Percentiles rank a stretch among this genome's conserved stretches.
These are phyloP conservation scores for Aspiorhynchus laticeps DNA, from an alignment of 2,113 vertebrate species.

Conservation along the genomic window DNA sequence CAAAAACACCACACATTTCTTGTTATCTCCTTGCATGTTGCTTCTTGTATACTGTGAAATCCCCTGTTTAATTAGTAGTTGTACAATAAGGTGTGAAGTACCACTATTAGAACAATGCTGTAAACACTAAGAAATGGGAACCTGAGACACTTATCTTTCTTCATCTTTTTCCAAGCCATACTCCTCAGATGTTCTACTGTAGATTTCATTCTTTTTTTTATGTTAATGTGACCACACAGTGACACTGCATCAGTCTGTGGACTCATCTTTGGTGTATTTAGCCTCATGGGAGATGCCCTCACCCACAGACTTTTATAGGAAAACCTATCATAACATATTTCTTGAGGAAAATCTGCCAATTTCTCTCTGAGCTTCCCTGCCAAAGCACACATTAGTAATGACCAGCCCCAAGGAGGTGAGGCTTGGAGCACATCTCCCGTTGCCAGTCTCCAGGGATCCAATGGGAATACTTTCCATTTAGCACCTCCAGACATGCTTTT, in stretches of 20 bases:
- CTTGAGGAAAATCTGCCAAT: not conserved
- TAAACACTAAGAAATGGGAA: not conserved
- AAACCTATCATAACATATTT: slow-evolving; percentile 22
- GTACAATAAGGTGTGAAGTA: slow-evolving; percentile 53
- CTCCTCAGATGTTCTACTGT: not conserved
- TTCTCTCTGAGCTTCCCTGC: slow-evolving; percentile 44
- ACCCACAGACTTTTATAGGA: slow-evolving; percentile 16
- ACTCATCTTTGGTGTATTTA: slow-evolving; percentile 1
- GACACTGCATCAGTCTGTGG: not conserved
- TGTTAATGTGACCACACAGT: not conserved
- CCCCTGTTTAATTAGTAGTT: slow-evolving; percentile 68
- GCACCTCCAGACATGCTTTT: slow-evolving; percentile 39
- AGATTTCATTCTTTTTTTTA: not conserved
- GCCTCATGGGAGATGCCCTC: slow-evolving; percentile 3
- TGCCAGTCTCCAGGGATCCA: slow-evolving; percentile 36
- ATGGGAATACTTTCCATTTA: slow-evolving; percentile 60
- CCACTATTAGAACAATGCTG: slow-evolving; percentile 27
- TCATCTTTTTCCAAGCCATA: not conserved
- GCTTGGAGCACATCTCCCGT: slow-evolving; percentile 56
- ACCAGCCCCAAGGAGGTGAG: slow-evolving; percentile 56
- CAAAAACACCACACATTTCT: slow-evolving; percentile 16
- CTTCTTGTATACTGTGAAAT: slow-evolving; percentile 67
- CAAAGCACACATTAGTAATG: slow-evolving; percentile 65
- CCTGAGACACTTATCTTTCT: not conserved
- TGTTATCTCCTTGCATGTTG: slow-evolving; percentile 66